Evolutionary conservation across 2,888 invertebrate genomes (phyloP).

Genomic region (Caenorhabditis sp.): DNA sequence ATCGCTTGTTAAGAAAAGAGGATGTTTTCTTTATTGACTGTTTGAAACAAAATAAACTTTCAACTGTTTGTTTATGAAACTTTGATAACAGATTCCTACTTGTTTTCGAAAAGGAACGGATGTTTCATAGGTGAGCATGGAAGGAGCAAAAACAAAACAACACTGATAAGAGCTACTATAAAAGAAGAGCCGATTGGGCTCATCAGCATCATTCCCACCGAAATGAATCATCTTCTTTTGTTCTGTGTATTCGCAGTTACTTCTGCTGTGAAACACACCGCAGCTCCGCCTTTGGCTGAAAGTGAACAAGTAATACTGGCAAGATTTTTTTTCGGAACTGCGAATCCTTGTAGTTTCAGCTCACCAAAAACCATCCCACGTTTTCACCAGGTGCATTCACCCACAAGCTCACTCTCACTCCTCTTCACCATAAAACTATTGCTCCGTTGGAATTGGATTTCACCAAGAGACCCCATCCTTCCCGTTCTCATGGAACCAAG

Average conservation of each 20-base stretch:
- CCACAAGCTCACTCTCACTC: no score
- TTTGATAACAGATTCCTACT: not conserved
- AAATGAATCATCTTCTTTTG: not conserved
- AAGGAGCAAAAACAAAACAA: not conserved
- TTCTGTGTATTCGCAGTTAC: not conserved
- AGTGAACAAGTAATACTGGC: not conserved
- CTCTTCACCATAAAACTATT: no score
- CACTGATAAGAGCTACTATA: not conserved
- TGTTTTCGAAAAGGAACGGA: not conserved
- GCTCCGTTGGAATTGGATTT: no score
- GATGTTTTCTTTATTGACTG: not conserved
- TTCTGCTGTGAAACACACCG: not conserved
- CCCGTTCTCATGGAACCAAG: no score
- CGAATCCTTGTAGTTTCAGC: no score
- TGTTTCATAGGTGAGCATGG: not conserved
- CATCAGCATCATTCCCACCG: not conserved
- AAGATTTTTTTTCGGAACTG: not conserved
- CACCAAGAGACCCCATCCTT: no score
- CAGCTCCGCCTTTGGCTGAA: not conserved
- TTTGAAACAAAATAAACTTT: not conserved
- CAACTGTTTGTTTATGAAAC: not conserved
- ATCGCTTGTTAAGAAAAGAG: no score
- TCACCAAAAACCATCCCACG: no score
- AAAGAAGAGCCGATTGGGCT: not conserved
- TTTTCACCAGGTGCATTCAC: no score